phyloP scores from a whole-genome alignment of 2,113 vertebrate genomes.

The Hemiscyllium ocellatum region DNA sequence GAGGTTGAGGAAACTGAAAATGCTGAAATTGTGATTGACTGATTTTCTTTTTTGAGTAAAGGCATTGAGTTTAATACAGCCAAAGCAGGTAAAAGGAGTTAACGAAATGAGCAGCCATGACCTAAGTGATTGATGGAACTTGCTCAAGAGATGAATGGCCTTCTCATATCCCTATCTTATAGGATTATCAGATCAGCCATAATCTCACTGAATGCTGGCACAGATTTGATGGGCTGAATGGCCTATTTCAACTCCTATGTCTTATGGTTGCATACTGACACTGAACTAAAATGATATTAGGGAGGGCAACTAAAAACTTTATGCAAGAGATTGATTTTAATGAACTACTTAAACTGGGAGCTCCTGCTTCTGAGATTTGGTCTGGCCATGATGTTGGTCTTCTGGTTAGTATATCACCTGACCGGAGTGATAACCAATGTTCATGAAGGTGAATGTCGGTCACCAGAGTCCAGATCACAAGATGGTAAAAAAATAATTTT shows the following conservation, averaged over 20 bases:
- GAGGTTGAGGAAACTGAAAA: neutral
- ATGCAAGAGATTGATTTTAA: neutral
- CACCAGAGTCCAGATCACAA: neutral
- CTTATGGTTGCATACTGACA: neutral
- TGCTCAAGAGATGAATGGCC: neutral
- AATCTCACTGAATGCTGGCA: neutral
- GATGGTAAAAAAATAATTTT: neutral
- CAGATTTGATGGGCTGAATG: neutral
- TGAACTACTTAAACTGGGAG: neutral
- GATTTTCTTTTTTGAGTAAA: neutral
- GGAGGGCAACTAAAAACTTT: neutral
- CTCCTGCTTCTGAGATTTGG: neutral
- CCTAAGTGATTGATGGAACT: neutral
- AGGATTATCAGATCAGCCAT: neutral
- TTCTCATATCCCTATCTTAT: neutral
- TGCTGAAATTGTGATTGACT: neutral
- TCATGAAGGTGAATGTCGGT: neutral
- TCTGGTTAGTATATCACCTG: neutral
- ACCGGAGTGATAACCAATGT: neutral
- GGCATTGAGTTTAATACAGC: neutral
- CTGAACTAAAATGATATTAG: neutral
- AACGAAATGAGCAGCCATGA: neutral
- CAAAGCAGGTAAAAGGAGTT: neutral
- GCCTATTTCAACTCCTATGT: neutral
- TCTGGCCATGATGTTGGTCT: neutral